Evolutionary conservation across 2,888 invertebrate genomes (phyloP), one percentile per base, ranked within the genome.

Genomic region (Enoplolaimus lenunculus): DNA sequence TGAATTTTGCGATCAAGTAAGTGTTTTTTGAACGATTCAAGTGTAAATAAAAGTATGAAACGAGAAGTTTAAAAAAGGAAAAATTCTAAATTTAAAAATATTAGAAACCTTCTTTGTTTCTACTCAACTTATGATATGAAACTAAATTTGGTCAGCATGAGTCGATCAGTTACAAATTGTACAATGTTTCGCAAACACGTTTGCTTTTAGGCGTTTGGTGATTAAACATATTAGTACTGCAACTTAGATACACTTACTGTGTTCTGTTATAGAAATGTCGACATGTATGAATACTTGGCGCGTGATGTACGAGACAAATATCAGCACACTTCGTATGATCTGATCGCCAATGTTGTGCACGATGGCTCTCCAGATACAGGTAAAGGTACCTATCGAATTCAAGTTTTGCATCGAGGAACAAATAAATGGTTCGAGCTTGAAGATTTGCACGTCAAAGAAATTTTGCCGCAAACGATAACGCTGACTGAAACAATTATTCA

Each of bases 391-490:
- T 97, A 93, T 82, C 86, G 93, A 72, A 91, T 91, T 0, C 95
- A 97, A 81, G 89, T 94, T 67, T 85, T 94, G 65, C 95, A 79
- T 29, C 77, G 86, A 85, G 86, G 86, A 77, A 88, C 88, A 81
- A 90, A 85, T 83, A 92, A 88, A 85, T 93, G 91, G 92, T 92
- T 87, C 78, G 89, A 89, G 80, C 84, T 91, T 84, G 90, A 91
- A 84, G 98, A 99, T 85, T 86, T 99, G 70, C 98, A 98, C 80
- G 97, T 98, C 0, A 93, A 90, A 3, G 94, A 94, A 82, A 97
- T 98, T 78, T 85, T 99, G 72, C 97, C 98, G 1, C 98, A 98
- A 83, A 98, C 98, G 95, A 97, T 99, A 73, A 95, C 98, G 0
- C 85, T 99, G 29, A 95, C 97, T 0, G 98, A 99, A 84, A 93